Percentiles rank a stretch among this genome's conserved stretches.
These are phyloP conservation scores for Bucco capensis DNA, from an alignment of 2,113 vertebrate species.

Conservation along the genomic window DNA sequence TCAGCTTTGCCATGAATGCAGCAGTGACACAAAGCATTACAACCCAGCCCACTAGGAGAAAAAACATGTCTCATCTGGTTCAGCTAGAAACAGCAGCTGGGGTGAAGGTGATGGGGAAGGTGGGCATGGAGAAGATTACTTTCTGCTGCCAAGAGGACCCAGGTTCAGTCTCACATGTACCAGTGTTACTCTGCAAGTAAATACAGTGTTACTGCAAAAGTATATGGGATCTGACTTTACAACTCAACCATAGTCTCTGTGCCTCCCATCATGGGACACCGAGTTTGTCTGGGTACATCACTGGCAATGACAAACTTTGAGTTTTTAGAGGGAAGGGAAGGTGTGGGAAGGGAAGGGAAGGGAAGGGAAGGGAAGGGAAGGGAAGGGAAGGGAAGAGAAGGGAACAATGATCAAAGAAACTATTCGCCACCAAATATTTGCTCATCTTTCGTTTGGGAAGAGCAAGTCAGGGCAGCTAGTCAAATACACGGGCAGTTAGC, in stretches of 20 bases:
- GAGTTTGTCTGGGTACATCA: too few species aligned
- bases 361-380: background rate
- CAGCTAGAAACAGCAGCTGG: background rate
- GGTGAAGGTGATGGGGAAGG: background rate
- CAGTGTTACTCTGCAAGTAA: background rate
- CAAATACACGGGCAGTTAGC: background rate
- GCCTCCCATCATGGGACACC: background rate
- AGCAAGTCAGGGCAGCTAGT: background rate
- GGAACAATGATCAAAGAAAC: background rate
- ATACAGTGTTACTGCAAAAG: background rate
- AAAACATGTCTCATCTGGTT: background rate
- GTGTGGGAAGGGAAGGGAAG: background rate
- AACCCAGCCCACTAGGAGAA: background rate
- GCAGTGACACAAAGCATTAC: background rate
- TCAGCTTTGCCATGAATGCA: background rate
- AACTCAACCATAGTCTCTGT: accelerated
- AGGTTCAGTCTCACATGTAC: background rate
- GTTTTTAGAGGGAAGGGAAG: background rate
- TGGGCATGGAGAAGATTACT: too few species aligned
- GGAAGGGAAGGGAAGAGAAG: background rate
- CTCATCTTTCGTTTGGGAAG: background rate
- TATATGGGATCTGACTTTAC: background rate
- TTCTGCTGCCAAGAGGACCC: background rate
- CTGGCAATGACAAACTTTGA: background rate
- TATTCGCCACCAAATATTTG: background rate